Evolutionary conservation across 2,888 invertebrate genomes (phyloP).

Genomic region (Xestia sexstrigata): DNA sequence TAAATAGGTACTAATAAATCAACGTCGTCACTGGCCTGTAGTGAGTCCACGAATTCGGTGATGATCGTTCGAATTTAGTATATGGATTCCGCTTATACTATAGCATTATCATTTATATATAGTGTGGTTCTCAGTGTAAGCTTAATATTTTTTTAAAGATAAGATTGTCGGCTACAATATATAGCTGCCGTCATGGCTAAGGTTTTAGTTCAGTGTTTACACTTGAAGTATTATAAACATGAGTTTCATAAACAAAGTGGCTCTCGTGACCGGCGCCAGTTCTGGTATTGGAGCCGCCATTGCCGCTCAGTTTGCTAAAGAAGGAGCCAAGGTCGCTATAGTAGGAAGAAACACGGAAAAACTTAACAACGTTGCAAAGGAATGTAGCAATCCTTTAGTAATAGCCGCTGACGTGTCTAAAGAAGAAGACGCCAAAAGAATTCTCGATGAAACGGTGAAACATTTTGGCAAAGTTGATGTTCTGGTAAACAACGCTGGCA

Average conservation of each 20-base stretch:
- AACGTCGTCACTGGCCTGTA: neutral
- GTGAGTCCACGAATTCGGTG: neutral
- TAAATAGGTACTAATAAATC: neutral
- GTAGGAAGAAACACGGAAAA: conserved; percentile 62
- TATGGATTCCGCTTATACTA: neutral
- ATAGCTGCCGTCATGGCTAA: neutral
- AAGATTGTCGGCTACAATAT: neutral
- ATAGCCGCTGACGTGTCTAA: conserved; percentile 28
- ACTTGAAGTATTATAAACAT: neutral
- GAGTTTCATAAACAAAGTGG: conserved; percentile 67
- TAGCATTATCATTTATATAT: neutral
- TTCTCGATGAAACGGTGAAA: conserved; percentile 18
- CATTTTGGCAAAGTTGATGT: conserved; percentile 31
- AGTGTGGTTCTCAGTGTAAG: neutral
- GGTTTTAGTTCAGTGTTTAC: neutral
- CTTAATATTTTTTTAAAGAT: conserved; percentile 4
- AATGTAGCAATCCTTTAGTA: conserved; percentile 29
- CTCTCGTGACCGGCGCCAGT: conserved; percentile 67
- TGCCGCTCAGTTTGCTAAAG: conserved; percentile 43
- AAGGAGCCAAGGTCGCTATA: conserved; percentile 65
- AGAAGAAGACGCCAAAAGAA: conserved; percentile 22
- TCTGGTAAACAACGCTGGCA: conserved; percentile 36
- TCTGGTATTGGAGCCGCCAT: conserved; percentile 69
- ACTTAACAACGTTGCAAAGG: conserved; percentile 44
- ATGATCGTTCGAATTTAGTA: neutral